Evolutionary conservation across 2,113 vertebrate genomes (phyloP), one percentile per base, ranked within the genome.

Genomic region (Equus quagga): DNA sequence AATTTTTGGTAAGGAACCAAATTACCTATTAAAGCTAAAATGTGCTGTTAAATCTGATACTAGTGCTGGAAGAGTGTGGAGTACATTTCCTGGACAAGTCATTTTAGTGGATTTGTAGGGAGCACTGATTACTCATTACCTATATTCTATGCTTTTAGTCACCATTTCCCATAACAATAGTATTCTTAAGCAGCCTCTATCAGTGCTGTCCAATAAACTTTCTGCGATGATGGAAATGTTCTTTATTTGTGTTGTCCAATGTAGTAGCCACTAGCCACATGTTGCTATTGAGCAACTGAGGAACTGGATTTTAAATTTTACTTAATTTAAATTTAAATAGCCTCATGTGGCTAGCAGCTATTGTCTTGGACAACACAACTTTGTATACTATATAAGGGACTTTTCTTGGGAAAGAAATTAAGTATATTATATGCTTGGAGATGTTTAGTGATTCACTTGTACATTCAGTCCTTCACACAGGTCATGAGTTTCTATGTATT

Each of bases 1-100:
- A 98, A 98, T 97, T 98, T 79, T 97, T 98, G 97, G 98, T 99
- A 98, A 98, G 98, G 89, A 98, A 97, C 84, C 73, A 85, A 65
- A 88, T 95, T 95, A 95, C 44, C 75, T n/a, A 0, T 96, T 96
- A 96, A 93, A 96, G n/a, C 64, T 89, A 78, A 97, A 95, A 80
- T 97, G 89, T 97, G 15, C 70, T 92, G 97, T 94, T 91, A 76
- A 95, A 86, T 84, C 17, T 97, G 89, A 86, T 87, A 49, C n/a
- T 87, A 72, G 54, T 93, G 58, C 79, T 95, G 4, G 62, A 96
- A 93, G 54, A 94, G 19, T 75, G 31, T 54, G 24, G 81, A 91
- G 70, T 96, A 96, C 46, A 94, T 92, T 95, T 95, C 76, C 49
- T 36, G n/a, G 67, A 92, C 28, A 78, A 78, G n/a, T 80, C 31